Percentiles rank a stretch among this genome's conserved stretches.
These are phyloP conservation scores for Sebastes nivosus DNA, from an alignment of 2,797 vertebrate genomes.

Conservation along the genomic window DNA sequence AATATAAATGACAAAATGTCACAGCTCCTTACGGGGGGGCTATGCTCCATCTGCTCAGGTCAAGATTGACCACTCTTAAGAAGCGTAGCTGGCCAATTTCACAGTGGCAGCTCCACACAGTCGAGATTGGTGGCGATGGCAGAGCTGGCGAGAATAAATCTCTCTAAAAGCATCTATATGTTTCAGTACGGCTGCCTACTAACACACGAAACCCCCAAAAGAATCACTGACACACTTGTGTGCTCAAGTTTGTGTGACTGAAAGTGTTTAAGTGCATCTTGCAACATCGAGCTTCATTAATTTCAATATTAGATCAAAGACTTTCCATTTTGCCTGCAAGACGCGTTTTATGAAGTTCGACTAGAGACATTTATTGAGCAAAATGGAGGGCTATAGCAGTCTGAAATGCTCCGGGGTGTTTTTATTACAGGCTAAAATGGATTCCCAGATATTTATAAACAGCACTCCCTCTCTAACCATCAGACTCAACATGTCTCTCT, in stretches of 20 bases:
- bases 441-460: constrained; percentile 77
- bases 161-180: not conserved
- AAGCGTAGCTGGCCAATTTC: not conserved
- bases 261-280: constrained; percentile 27
- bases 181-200: not conserved
- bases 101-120: not conserved
- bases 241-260: not conserved
- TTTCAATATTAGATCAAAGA: constrained; percentile 42
- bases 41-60: not conserved
- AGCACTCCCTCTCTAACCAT: constrained; percentile 46
- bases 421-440: constrained; percentile 69
- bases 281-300: constrained; percentile 31
- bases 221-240: not conserved
- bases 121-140: not conserved
- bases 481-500: constrained; percentile 50
- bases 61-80: not conserved
- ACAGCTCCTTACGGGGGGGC: not conserved
- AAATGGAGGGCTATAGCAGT: constrained; percentile 45
- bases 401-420: constrained; percentile 45
- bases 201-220: not conserved
- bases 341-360: constrained; percentile 48
- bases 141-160: constrained; percentile 14
- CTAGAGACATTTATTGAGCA: constrained; percentile 52
- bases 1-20: constrained; percentile 4
- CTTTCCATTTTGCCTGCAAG: constrained; percentile 27